These are phyloP conservation scores for Monochamus saltuarius DNA, from an alignment of 1,140 invertebrate genomes.

Conservation along the genomic window DNA sequence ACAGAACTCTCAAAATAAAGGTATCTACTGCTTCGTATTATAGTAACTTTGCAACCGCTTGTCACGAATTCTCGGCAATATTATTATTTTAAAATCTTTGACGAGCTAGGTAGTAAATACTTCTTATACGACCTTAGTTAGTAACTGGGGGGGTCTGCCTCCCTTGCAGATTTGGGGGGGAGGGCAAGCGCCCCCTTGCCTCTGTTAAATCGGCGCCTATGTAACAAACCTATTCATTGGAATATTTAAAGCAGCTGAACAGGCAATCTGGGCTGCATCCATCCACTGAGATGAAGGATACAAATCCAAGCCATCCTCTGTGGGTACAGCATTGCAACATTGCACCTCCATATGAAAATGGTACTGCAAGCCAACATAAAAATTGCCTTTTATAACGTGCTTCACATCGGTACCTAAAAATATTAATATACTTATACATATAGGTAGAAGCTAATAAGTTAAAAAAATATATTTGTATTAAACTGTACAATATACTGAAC, in stretches of 20 bases:
- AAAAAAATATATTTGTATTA: not conserved
- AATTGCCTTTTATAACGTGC: constrained; percentile 11
- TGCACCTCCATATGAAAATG: constrained; percentile 68
- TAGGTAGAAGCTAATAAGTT: not conserved
- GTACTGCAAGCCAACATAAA: constrained; percentile 54
- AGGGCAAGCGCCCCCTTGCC: too few species aligned
- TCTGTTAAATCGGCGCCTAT: too few species aligned
- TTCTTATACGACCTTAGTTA: too few species aligned
- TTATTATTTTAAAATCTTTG: too few species aligned
- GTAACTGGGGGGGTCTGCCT: too few species aligned
- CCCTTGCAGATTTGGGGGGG: too few species aligned
- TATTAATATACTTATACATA: not conserved
- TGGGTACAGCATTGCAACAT: constrained; percentile 61
- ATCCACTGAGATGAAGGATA: constrained; percentile 67
- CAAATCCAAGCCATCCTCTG: constrained; percentile 65
- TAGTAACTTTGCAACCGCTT: too few species aligned
- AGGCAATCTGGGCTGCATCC: constrained; percentile 61
- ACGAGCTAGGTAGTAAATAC: too few species aligned
- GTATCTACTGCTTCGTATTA: too few species aligned
- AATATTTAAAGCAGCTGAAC: constrained; percentile 61
- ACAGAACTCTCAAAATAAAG: too few species aligned
- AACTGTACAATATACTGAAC: not conserved
- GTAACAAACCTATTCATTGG: constrained; percentile 50
- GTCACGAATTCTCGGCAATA: too few species aligned
- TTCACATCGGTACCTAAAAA: constrained; percentile 5